Evolutionary conservation across 1,140 invertebrate genomes (phyloP), one percentile per base, ranked within the genome.

Genomic region (Elysia chlorotica): DNA sequence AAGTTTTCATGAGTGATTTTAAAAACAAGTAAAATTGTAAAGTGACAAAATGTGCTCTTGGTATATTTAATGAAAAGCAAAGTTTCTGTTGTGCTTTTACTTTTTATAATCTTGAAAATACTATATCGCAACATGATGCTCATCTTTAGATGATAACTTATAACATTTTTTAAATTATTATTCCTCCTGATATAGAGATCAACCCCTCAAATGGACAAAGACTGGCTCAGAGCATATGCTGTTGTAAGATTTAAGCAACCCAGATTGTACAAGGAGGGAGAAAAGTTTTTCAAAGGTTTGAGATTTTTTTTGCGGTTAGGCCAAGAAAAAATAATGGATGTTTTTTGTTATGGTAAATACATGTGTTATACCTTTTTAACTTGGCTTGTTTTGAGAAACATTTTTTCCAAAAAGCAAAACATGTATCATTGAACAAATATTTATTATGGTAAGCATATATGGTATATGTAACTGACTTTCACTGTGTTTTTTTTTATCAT

Each of bases 201-300:
- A 73, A 86, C 87, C 70, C 86, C 90, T 76, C 89, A 92, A 76
- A 89, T 94, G 53, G 96, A 98, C 82, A 92, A 93, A 81, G 91
- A 93, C 63, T 98, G 97, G 86, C 92, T 95, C 3, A 94, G 93
- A 88, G 94, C 95, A 0, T 86, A 97, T 0, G 90, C 95, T 1
- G 92, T 90, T 72, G 85, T 98, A 4, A 97, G 97, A 84, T 93
- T 91, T 36, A 94, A 94, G 86, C 93, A 97, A 89, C 94, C 95
- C 0, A 90, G 90, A 78, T 96, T 97, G 76, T 97, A 97, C 88
- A 91, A 97, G 80, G 89, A 91, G 66, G 90, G 91, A 71, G 88
- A 90, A 14, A 91, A 89, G 56, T 97, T 95, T 83, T 97, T 96
- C 74, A 62, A 82, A 10, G 69, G 69, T 71, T n/a, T 33, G 65